A percentile compares a stretch with the other conserved stretches of the same genome.
phyloP scores from a whole-genome alignment of 1,140 invertebrate species.

The Brachionus paranguensis region DNA sequence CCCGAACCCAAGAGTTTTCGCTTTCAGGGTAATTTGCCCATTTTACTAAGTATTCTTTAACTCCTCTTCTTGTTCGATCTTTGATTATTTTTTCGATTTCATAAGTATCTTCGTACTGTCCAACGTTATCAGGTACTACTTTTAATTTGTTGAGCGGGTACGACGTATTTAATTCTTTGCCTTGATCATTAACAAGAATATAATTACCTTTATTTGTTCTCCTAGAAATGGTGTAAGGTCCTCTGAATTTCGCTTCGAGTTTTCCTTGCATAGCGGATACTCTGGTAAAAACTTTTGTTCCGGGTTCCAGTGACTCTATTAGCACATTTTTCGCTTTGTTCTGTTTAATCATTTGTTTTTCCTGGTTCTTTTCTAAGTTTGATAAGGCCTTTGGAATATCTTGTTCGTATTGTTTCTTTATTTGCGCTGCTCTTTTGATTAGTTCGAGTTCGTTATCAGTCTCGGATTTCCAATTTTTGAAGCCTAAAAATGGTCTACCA shows the following conservation, averaged over 20 bases:
- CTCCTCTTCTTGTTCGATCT: not conserved
- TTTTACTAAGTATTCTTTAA: conserved; percentile 21
- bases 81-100: conserved; percentile 30
- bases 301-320: not conserved
- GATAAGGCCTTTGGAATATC: too few species aligned
- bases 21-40: not conserved
- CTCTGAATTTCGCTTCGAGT: not conserved
- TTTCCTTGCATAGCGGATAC: not conserved
- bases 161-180: not conserved
- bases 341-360: not conserved
- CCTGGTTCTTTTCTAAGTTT: too few species aligned
- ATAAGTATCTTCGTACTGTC: not conserved
- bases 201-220: not conserved
- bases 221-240: not conserved
- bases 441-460: too few species aligned
- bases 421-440: too few species aligned
- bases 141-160: not conserved
- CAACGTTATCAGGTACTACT: not conserved
- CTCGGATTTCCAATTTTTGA: too few species aligned
- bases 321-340: not conserved
- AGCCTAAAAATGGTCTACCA: too few species aligned
- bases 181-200: not conserved
- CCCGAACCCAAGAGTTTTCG: conserved; percentile 36
- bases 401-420: too few species aligned
- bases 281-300: not conserved